A percentile compares a stretch with the other conserved stretches of the same genome.
Evolutionary conservation across 2,113 vertebrate genomes (phyloP).

Genomic region (Chrysemys picta): DNA sequence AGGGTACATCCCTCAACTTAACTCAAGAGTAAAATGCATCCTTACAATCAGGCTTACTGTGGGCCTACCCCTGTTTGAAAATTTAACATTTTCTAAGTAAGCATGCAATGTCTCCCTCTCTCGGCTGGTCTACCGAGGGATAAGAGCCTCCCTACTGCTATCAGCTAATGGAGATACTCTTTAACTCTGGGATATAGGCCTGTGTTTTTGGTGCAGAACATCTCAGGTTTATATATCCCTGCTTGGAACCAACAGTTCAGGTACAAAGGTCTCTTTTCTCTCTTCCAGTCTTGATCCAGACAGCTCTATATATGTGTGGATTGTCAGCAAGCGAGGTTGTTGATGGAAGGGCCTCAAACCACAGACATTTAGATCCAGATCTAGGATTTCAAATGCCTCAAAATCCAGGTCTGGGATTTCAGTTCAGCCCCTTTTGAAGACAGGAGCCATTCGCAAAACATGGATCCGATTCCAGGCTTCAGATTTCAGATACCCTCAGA

Average conservation of each 20-base stretch:
- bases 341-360: background rate
- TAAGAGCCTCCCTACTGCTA: background rate
- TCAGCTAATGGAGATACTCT: background rate
- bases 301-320: too few species aligned
- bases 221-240: accelerated
- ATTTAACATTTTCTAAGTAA: background rate
- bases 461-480: background rate
- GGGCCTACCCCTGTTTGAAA: background rate
- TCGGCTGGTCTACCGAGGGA: background rate
- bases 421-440: background rate
- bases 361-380: background rate
- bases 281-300: background rate
- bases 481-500: background rate
- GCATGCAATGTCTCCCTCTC: background rate
- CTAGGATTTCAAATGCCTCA: background rate
- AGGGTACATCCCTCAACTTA: background rate
- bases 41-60: background rate
- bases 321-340: background rate
- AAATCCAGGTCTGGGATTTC: background rate
- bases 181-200: background rate
- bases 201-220: background rate
- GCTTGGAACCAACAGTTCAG: background rate
- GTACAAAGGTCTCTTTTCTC: background rate
- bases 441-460: background rate
- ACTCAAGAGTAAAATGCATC: background rate